Evolutionary conservation across 2,797 vertebrate species (phyloP), one percentile per base, ranked within the genome.

Genomic region (Mareca strepera): DNA sequence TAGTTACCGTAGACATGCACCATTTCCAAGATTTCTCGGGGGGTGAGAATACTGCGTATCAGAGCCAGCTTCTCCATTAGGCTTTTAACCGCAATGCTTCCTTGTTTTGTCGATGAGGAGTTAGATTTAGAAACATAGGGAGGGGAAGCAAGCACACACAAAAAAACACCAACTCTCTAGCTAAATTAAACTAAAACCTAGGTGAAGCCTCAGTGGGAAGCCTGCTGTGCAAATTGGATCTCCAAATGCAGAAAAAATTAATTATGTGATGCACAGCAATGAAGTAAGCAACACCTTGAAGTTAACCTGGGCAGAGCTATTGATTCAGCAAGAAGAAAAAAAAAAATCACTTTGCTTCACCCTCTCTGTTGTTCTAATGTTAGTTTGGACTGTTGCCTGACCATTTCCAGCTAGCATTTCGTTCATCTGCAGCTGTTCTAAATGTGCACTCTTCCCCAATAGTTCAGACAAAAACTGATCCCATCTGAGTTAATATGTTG

Each of bases 11-110:
- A 90, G 95, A 92, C 82, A 79, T 78, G 95, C 92, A 83, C 91
- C 82, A 94, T 88, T 97, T 97, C 94, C 72, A 56, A 95, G 96
- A 96, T 87, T 95, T 92, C 95, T 95, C 90, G 74, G 88, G 96
- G 93, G 96, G 94, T 96, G 82, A 94, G 95, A 97, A 96, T 93
- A 78, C 88, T 77, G 91, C 33, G 35, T 83, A 86, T 86, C 93
- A 82, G 39, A 93, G 92, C 93, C 94, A 91, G 95, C 77, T 78
- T 74, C 93, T 97, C 95, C 95, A 95, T 97, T 96, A 96, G 91
- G 91, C 88, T 94, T 92, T 93, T 94, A 91, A 83, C 88, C 56
- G 41, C 96, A 92, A 50, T 50, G 74, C 80, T 96, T 90, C 95
- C 94, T 95, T 83, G 86, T 95, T 96, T 95, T 90, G 86, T 72